phyloP scores from a whole-genome alignment of 1,140 invertebrate genomes.

The Thaumatotibia leucotreta region DNA sequence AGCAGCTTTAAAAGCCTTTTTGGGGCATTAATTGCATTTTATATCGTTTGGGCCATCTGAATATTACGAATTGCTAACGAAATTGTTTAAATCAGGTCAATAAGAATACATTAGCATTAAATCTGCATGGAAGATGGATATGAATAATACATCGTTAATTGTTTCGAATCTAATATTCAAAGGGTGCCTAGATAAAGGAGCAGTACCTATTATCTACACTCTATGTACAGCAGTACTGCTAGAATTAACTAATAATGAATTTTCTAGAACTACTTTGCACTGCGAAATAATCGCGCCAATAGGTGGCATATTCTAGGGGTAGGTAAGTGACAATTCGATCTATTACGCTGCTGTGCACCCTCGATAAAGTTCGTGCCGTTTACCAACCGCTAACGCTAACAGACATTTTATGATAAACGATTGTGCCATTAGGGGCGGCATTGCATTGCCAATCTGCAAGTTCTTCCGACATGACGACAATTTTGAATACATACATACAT shows the following conservation, averaged over 20 bases:
- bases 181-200: no score
- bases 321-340: neutral
- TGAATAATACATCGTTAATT: neutral
- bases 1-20: neutral
- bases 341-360: neutral
- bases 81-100: neutral
- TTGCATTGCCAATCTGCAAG: neutral
- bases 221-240: no score
- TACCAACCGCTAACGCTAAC: neutral
- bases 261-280: no score
- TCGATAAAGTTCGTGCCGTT: neutral
- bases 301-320: no score
- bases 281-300: no score
- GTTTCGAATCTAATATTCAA: neutral
- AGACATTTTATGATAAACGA: neutral
- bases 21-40: neutral
- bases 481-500: no score
- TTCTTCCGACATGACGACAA: neutral
- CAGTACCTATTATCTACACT: no score
- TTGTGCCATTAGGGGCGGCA: neutral
- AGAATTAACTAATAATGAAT: no score
- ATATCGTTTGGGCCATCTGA: neutral
- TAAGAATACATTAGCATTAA: neutral
- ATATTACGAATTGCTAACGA: neutral
- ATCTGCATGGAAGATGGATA: neutral